Evolutionary conservation across 2,797 vertebrate genomes (phyloP).

Genomic region (Sarcophilus harrisii): DNA sequence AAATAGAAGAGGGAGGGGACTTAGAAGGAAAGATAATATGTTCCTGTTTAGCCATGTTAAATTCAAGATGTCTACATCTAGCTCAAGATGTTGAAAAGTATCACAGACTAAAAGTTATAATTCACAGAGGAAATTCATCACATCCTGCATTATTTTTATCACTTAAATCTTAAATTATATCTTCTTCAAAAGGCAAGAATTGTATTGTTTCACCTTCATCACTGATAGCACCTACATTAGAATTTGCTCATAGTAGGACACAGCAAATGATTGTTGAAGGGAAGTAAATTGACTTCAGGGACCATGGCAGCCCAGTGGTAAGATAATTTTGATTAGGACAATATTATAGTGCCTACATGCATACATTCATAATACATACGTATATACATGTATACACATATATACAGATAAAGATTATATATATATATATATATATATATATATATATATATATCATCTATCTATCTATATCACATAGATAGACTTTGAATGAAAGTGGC

Average conservation of each 20-base stretch:
- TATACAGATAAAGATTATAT: too few relatives aligned
- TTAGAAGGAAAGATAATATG: background rate
- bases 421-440: too few relatives aligned
- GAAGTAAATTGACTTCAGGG: background rate
- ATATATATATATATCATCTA: too few relatives aligned
- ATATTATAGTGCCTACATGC: background rate
- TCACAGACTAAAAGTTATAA: background rate
- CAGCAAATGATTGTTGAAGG: background rate
- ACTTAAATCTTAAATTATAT: background rate
- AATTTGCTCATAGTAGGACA: background rate
- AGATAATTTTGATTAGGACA: background rate
- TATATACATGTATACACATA: too few relatives aligned
- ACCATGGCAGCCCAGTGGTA: background rate
- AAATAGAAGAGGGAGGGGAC: background rate
- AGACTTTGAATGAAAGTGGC: background rate
- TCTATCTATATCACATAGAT: background rate
- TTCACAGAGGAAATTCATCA: background rate
- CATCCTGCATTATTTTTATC: background rate
- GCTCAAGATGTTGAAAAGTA: background rate
- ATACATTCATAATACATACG: too few relatives aligned
- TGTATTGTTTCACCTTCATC: background rate
- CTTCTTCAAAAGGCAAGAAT: background rate
- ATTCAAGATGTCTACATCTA: background rate
- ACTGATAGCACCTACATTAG: background rate
- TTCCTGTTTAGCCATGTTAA: background rate